Percentiles rank a stretch among this genome's conserved stretches.
These are phyloP conservation scores for Dinocampus coccinellae DNA, from an alignment of 2,888 invertebrate genomes.

Conservation along the genomic window DNA sequence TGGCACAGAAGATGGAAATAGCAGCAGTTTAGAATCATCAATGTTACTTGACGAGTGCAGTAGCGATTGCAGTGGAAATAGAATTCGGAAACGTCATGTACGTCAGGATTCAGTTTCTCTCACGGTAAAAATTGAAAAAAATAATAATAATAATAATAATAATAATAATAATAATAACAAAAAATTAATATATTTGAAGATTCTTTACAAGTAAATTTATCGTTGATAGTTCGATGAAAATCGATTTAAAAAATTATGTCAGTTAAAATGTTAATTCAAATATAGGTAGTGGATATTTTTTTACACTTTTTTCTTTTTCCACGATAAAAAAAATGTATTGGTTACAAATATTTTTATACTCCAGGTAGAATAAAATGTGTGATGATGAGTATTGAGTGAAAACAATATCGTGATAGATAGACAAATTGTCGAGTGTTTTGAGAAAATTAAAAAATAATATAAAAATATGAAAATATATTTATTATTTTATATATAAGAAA, in stretches of 20 bases:
- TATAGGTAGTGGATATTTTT: background rate
- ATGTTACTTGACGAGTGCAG: constrained; percentile 62
- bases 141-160: background rate
- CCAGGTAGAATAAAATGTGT: background rate
- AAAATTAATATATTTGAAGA: too few species aligned
- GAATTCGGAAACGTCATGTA: constrained; percentile 39
- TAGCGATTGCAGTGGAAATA: constrained; percentile 60
- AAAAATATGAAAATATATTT: background rate
- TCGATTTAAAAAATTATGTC: too few species aligned
- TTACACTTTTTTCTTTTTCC: background rate
- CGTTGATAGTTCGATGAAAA: too few species aligned
- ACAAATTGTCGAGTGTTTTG: background rate
- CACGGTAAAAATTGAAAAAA: constrained; percentile 55
- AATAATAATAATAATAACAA: too few species aligned
- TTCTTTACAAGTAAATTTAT: too few species aligned
- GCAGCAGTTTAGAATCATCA: constrained; percentile 57
- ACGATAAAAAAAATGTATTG: background rate
- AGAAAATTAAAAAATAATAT: background rate
- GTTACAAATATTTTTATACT: background rate
- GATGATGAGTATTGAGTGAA: background rate
- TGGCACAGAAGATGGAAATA: constrained; percentile 57
- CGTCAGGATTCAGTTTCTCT: constrained; percentile 61
- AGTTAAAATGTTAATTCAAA: background rate
- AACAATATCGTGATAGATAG: background rate
- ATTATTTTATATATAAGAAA: background rate